These are phyloP conservation scores for Ichneumoninae sp. DNA, from an alignment of 2,888 invertebrate genomes.

Conservation along the genomic window DNA sequence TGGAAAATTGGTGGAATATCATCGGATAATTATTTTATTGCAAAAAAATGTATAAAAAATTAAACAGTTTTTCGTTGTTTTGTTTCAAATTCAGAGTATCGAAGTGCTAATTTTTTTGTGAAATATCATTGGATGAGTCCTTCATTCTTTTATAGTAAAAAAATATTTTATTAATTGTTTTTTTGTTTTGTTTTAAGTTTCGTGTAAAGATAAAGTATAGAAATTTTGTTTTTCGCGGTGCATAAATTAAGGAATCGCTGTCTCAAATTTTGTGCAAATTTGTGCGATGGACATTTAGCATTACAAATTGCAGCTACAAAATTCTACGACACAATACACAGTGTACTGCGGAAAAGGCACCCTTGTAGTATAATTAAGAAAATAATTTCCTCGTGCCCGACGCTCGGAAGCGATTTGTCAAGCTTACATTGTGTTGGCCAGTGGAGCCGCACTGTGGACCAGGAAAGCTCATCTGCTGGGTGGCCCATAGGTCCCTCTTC, in stretches of 20 bases:
- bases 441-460: constrained; percentile 75
- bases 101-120: no score
- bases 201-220: no score
- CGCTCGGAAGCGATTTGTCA: neutral
- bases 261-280: neutral
- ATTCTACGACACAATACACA: neutral
- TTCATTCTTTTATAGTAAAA: no score
- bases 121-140: no score
- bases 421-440: constrained; percentile 77
- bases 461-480: constrained; percentile 76
- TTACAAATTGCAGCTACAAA: neutral
- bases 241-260: neutral
- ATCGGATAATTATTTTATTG: neutral
- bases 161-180: no score
- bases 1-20: neutral
- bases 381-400: neutral
- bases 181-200: neutral
- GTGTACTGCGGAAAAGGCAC: neutral
- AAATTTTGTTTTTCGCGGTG: neutral
- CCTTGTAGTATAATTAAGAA: neutral
- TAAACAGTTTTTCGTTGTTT: no score
- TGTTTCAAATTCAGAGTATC: no score
- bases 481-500: constrained; percentile 84
- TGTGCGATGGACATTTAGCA: neutral
- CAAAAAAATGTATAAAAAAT: no score